Evolutionary conservation across 2,113 vertebrate genomes (phyloP), one percentile per base, ranked within the genome.

Genomic region (Podarcis muralis): DNA sequence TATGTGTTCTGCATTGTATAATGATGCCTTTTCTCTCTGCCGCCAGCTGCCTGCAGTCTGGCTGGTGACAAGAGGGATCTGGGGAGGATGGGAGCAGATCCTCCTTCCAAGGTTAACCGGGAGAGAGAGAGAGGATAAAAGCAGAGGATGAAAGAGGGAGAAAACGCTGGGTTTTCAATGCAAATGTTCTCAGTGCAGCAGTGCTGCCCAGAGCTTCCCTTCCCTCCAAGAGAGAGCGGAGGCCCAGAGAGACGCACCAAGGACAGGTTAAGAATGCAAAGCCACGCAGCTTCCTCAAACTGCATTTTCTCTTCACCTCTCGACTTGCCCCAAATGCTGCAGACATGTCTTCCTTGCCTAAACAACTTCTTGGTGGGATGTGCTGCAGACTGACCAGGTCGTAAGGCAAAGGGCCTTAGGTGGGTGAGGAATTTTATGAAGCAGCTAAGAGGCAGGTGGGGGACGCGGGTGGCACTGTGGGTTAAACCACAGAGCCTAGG

Each of bases 181-280:
- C 85, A 85, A 87, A 84, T 88, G 90, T 88, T 78, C 84, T 83
- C 59, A 48, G 69, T 2, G 3, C 83, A 25, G 69, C 89, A 23
- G 40, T 80, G 13, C 85, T 15, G 0, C 32, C 20, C 1, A 25
- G 74, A 30, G 12, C 80, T 68, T 74, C 32, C 35, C 40, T 83
- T 79, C 82, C 35, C 74, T 68, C 23, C 80, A 81, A 75, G 27
- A 30, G 37, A 83, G 77, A 65, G 59, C n/a, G 9, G 89, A 72
- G 22, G 82, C 83, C 16, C 2, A 11, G 83, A 62, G 59, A 35
- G 48, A 66, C 8, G 2, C 57, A 18, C 35, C 7, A 7, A 18
- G 78, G 84, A 83, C 89, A 86, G 90, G 91, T 83, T 84, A 88
- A 88, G 87, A 90, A 65, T 30, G 76, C 81, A 86, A 86, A 90